Evolutionary conservation across 2,888 invertebrate species (phyloP), one percentile per base, ranked within the genome.

Genomic region (Torymus tubicola): DNA sequence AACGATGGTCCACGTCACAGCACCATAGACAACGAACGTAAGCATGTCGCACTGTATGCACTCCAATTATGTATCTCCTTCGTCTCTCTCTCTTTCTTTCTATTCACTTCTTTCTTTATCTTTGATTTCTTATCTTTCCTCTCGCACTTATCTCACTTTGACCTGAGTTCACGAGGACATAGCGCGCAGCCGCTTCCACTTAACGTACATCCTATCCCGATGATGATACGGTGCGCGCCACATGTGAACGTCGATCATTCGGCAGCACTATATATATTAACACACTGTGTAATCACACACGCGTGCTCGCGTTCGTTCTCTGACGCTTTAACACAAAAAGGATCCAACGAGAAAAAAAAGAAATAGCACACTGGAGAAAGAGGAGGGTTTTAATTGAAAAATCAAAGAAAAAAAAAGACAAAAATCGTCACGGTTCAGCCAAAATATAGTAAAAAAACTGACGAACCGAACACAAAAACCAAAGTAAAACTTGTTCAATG

Each of bases 171-270:
- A 79, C 74, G 79, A 73, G 18, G 57, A 50, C n/a, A 16, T 68
- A 73, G 16, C 65, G 61, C 69, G 55, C 13, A 42, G 50, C 24
- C 72, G 69, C 69, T 78, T 78, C 78, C 78, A 78, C 78, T 78
- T 63, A 68, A 73, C 72, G 78, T 73, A 78, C 73, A 78, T 78
- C 57, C 61, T 73, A 61, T 16, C 60, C 16, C 18, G 72, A 16
- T 53, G 18, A 64, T 58, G 64, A 67, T 24, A 14, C 31, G 13
- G 16, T 31, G 31, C 64, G 57, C 52, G 42, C 53, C 63, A 68
- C 78, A 79, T 69, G 73, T 74, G 79, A 67, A 18, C 2, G 10
- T 42, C 31, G 67, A 16, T n/a, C 18, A 14, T 2, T 16, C 31
- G 13, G 14, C 31, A 14, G 52, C 58, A 42, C 57, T 21, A 31